Evolutionary conservation across 2,888 invertebrate genomes (phyloP), one percentile per base, ranked within the genome.

Genomic region (Meiosimyza platycephala): DNA sequence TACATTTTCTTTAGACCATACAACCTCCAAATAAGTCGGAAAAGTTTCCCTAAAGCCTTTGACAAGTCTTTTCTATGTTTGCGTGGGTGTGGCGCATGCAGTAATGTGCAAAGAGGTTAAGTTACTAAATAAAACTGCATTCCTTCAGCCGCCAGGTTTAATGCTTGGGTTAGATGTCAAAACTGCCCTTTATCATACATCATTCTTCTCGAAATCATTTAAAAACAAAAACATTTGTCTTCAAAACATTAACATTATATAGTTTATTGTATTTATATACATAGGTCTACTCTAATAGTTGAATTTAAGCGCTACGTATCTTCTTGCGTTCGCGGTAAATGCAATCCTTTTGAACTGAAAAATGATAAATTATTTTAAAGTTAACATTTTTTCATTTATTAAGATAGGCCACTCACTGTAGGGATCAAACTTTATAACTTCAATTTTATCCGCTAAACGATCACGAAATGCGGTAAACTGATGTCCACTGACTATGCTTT

Each of bases 401-500:
- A 33, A 55, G 22, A 63, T 64, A 67, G 51, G 55, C 18, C 13
- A 90, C 92, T 92, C 88, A 95, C 95, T 91, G 78, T 88, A 93
- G 0, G 95, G 95, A 89, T 96, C 95, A 79, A 92, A 95, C 70
- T 89, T 85, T 74, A 94, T 88, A 0, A 91, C 76, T 88, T 95
- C 95, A 68, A 94, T 75, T 89, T 95, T 96, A 13, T 95, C 95
- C 1, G 88, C 93, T 63, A 93, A 84, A 78, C 95, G 90, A 80
- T 94, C 94, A 72, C 95, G 89, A 62, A 93, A 89, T 72, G 85
- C 83, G 73, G 90, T 90, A 73, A 90, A 90, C 79, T 89, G 90
- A 81, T 96, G 95, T 0, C 95, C 95, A 80, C 91, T 93, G 3
- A 94, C 93, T 68, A 92, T 88, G 87, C 95, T 95, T 85, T 95